A percentile compares a stretch with the other conserved stretches of the same genome.
These are phyloP conservation scores for Apteryx mantelli DNA, from an alignment of 2,113 vertebrate species.

Conservation along the genomic window DNA sequence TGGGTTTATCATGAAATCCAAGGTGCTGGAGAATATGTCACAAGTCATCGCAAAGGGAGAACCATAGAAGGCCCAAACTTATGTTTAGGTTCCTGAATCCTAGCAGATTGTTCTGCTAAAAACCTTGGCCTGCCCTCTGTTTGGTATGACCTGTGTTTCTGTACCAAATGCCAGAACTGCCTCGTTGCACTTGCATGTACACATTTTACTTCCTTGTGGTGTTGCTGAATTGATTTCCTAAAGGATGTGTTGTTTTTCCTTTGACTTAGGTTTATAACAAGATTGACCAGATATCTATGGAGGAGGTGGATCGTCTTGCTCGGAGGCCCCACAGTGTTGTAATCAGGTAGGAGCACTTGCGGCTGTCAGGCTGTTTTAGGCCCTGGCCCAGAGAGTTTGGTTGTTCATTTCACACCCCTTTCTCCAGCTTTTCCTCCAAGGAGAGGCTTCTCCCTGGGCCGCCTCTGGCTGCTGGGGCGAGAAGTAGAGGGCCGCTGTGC, in stretches of 20 bases:
- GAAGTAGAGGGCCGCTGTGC: not conserved
- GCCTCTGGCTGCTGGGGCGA: not conserved
- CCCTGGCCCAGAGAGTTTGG: not conserved
- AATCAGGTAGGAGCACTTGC: constrained; percentile 84
- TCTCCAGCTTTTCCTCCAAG: not conserved
- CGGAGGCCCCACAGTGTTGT: constrained; percentile 91
- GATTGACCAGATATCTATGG: constrained; percentile 98
- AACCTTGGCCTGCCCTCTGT: not conserved
- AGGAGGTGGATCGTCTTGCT: constrained; percentile 95
- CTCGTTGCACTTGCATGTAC: not conserved
- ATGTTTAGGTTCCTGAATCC: not conserved
- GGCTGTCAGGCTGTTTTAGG: rapidly evolving
- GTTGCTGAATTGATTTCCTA: not conserved
- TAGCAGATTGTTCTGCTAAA: not conserved
- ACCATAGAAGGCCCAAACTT: not conserved
- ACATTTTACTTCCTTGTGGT: not conserved
- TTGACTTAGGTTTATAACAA: constrained; percentile 95
- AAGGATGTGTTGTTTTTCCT: not conserved
- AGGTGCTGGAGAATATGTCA: not conserved
- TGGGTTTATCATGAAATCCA: not conserved
- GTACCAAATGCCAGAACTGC: not conserved
- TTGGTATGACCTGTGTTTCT: not conserved
- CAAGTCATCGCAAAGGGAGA: not conserved
- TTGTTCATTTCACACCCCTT: not conserved
- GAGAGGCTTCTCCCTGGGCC: not conserved